Base-by-base conservation (phyloP, 2,888 invertebrate species). In the Lordiphosa andalusiaca region DNA sequence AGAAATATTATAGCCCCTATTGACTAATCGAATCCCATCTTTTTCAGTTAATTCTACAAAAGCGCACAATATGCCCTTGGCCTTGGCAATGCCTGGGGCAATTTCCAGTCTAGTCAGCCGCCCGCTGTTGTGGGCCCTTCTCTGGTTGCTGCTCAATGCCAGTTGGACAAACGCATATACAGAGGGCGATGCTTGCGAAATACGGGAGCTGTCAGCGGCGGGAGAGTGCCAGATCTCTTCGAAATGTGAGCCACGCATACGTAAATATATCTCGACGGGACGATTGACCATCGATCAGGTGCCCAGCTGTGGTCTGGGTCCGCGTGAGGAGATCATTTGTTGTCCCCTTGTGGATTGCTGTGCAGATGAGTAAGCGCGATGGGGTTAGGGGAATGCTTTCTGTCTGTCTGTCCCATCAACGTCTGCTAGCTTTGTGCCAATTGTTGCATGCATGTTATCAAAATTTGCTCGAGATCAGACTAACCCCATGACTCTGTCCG, bases 261-360 rank as follows among this genome's bases (percentile, higher is more conserved):
- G 61, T 0, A 56, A 71, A 2, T 70, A 69, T 4, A 62, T 88
- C 6, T 59, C 60, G 16, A 39, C 55, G 1, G 64, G 66, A 0
- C 51, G 41, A 30, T 60, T 87, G 10, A 60, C 38, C 1, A n/a
- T 33, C 0, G n/a, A 16, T 0, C 71, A 85, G 2, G 65, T 88
- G 9, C 70, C 74, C 6, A 62, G 50, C n/a, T 89, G 89, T 57
- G 80, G 84, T 1, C 74, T 86, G 16, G 50, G 56, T 2, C 9
- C 56, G 1, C 44, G 16, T 7, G 76, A 78, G 23, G 86, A 87
- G 63, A 71, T 88, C 5, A 69, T 88, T 6, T 88, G 88, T 56
- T 88, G 88, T 61, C 86, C 87, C 12, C 4, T 37, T 1, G 61
- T 5, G 2, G 63, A 66, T 9, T 77, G 81, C 46, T 80, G 84